These are phyloP conservation scores for Heliothis virescens DNA, from an alignment of 1,140 invertebrate species.

Conservation along the genomic window DNA sequence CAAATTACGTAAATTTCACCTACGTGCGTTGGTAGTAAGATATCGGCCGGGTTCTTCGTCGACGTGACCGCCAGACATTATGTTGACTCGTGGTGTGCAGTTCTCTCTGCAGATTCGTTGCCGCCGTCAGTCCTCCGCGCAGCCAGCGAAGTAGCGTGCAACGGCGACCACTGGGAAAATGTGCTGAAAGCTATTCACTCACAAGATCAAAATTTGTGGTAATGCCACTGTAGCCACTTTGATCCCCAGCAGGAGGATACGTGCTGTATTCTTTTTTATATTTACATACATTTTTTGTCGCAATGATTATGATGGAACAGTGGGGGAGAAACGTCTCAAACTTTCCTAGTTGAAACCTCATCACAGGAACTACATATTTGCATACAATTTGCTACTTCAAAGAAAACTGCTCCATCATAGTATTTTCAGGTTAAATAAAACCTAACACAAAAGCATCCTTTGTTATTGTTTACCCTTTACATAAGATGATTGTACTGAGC, in stretches of 20 bases:
- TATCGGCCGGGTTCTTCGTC: slow-evolving; percentile 19
- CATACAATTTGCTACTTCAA: neutral
- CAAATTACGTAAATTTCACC: no score
- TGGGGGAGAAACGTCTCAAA: slow-evolving; percentile 25
- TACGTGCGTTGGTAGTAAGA: slow-evolving; percentile 7
- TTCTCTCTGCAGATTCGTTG: slow-evolving; percentile 85
- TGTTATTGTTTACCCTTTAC: slow-evolving; percentile 55
- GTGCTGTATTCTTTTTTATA: slow-evolving; percentile 83
- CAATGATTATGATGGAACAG: slow-evolving; percentile 54
- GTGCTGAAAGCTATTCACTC: slow-evolving; percentile 84
- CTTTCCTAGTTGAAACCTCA: neutral
- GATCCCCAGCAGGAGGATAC: slow-evolving; percentile 71
- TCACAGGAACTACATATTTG: neutral
- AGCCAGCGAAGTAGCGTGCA: slow-evolving; percentile 80
- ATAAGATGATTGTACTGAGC: slow-evolving; percentile 49
- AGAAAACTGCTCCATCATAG: slow-evolving; percentile 43
- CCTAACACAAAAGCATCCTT: slow-evolving; percentile 63
- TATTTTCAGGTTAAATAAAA: slow-evolving; percentile 65
- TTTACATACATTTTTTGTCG: slow-evolving; percentile 64
- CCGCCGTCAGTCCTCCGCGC: slow-evolving; percentile 75
- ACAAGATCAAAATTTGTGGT: slow-evolving; percentile 85
- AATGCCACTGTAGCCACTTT: slow-evolving; percentile 79
- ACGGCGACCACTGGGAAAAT: slow-evolving; percentile 85
- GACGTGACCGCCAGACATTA: slow-evolving; percentile 64
- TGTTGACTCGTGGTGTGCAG: slow-evolving; percentile 86